Evolutionary conservation across 2,113 vertebrate genomes (phyloP), one percentile per base, ranked within the genome.

Genomic region (Patagioenas fasciata): DNA sequence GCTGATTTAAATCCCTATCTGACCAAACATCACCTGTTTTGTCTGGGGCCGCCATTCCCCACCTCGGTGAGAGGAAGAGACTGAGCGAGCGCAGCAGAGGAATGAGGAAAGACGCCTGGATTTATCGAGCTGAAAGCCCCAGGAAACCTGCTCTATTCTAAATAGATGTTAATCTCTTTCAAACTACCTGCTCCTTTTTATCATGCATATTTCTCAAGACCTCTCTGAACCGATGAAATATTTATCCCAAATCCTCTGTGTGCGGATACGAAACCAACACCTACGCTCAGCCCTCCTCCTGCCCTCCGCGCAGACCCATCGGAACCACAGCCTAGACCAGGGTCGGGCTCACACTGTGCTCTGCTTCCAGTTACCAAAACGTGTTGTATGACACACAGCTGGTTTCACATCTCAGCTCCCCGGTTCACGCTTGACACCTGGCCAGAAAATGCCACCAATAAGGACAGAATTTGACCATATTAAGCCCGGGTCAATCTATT

Each of bases 191-290:
- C 2, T 58, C 21, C 40, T 80, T 91, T 92, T 26, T n/a, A 58
- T 58, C 57, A 66, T 17, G 31, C 3, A 0, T n/a, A 24, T 88
- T 88, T 80, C 44, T 58, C 9, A 26, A 51, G n/a, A 84, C 18
- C 50, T 91, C 77, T 94, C 74, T 83, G 79, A 89, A 89, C 81
- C 40, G 61, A 67, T 89, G 44, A 85, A 93, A 89, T 73, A 85
- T 50, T 88, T 28, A 91, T 70, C 66, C 40, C 73, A 80, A 75
- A 38, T 34, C 10, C 40, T 44, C 66, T 70, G 13, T 3, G 4
- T 51, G 71, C 40, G 58, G 64, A 47, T 65, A 44, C 23, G n/a
- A 58, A 61, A 50, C 40, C 1, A 1, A 21, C 26, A 56, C 8
- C 28, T 57, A 8, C 17, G 15, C 66, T 79, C 84, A 75, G 57